Evolutionary conservation across 2,113 vertebrate species (phyloP), one percentile per base, ranked within the genome.

Genomic region (Pangasianodon hypophthalmus): DNA sequence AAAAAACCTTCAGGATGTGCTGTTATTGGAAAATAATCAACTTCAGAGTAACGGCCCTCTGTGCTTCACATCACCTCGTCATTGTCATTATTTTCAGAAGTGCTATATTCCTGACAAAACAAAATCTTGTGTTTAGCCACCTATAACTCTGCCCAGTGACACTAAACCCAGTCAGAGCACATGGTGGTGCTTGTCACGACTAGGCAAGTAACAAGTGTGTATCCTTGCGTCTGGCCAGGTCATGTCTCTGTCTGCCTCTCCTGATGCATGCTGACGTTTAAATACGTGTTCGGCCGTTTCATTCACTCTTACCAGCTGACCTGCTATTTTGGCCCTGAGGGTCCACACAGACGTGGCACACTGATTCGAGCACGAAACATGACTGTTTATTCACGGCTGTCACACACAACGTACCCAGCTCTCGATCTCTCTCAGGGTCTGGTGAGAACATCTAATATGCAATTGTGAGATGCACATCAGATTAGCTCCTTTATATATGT

Each of bases 341-440:
- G 92, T 91, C 92, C 37, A 37, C 37, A 1, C 37, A 37, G 37
- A 37, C 37, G 37, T 37, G 37, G 37, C 37, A 37, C 37, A 86
- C 91, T 8, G 88, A 87, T 93, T 94, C 90, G 87, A 92, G 89
- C 92, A 90, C 91, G 90, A 94, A 92, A 94, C 92, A 92, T 88
- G 82, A 91, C 91, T 92, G 92, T 94, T 93, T 92, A 93, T 92
- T 89, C 81, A 91, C 90, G 85, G 91, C 88, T 91, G 90, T 56
- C 88, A 90, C 91, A 85, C 91, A 92, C 93, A 94, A 92, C 92
- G 92, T 92, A 89, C 88, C 88, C 90, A 88, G 18, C 24, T 88
- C 56, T 77, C 69, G 21, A 32, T 58, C 71, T 32, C 26, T 62
- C 37, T 48, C 75, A 8, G 29, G 85, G 52, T 79, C 26, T 2